Conservation (phyloP, 2,888 invertebrate genomes). For the Drosophila mimica region DNA sequence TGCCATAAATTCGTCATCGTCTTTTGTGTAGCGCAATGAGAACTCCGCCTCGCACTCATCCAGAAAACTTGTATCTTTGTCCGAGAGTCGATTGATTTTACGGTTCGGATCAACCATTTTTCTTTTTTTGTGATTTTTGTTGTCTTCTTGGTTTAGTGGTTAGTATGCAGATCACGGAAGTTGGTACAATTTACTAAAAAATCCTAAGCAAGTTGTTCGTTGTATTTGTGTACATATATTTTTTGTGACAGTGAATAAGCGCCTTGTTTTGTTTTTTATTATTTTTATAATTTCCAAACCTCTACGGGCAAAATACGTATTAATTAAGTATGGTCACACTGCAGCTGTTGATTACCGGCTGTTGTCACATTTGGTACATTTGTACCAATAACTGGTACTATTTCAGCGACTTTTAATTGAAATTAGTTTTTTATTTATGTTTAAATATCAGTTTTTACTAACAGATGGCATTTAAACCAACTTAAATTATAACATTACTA, state of each 20-base stretch:
- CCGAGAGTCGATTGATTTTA: slow-evolving; percentile 86
- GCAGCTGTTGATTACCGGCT: not conserved
- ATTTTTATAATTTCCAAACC: not conserved
- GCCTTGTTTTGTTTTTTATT: not conserved
- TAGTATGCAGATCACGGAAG: slow-evolving; percentile 5
- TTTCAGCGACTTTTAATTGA: not conserved
- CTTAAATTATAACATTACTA: not conserved
- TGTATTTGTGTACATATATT: not conserved
- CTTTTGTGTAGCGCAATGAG: slow-evolving; percentile 87
- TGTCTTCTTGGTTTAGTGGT: not conserved
- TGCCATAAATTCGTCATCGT: slow-evolving; percentile 88
- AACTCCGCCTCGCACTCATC: slow-evolving; percentile 88
- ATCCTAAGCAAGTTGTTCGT: not conserved
- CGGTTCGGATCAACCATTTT: slow-evolving; percentile 85
- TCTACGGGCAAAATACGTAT: not conserved
- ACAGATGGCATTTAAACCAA: not conserved
- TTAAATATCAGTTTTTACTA: not conserved
- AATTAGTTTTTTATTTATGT: not conserved
- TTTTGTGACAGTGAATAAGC: not conserved
- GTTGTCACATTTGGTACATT: not conserved
- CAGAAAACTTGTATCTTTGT: slow-evolving; percentile 87
- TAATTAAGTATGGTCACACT: not conserved
- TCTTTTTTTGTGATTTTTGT: slow-evolving; percentile 9
- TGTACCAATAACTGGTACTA: not conserved
- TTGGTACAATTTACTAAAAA: not conserved